These are phyloP conservation scores for Cabera pusaria DNA, from an alignment of 2,888 invertebrate species.

Conservation along the genomic window DNA sequence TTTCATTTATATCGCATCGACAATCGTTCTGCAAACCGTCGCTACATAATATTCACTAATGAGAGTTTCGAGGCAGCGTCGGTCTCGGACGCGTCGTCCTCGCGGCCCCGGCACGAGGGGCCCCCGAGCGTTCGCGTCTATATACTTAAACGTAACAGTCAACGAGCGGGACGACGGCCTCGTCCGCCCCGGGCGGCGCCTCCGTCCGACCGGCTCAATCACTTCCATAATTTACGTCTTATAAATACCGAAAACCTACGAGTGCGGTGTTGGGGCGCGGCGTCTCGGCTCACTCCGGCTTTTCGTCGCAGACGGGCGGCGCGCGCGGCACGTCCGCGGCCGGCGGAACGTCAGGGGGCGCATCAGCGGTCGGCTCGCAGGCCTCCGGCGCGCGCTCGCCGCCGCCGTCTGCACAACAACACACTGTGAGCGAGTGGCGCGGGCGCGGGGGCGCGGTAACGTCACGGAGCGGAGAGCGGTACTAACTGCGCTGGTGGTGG, in stretches of 20 bases:
- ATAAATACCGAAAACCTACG: conserved; percentile 73
- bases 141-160: conserved; percentile 80
- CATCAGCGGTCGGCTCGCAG: conserved; percentile 43
- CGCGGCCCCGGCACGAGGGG: conserved; percentile 50
- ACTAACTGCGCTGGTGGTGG: conserved; percentile 77
- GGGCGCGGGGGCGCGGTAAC: too few relatives aligned
- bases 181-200: conserved; percentile 69
- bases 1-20: conserved; percentile 75
- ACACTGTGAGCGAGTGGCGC: conserved; percentile 36
- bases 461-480: conserved; percentile 26
- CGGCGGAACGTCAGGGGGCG: conserved; percentile 44
- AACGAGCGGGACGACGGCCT: conserved; percentile 60
- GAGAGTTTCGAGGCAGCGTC: conserved; percentile 77
- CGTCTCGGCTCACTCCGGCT: conserved; percentile 54
- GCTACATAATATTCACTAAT: conserved; percentile 78
- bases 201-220: conserved; percentile 56
- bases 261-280: conserved; percentile 39
- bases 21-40: conserved; percentile 69
- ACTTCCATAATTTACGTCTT: conserved; percentile 80
- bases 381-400: conserved; percentile 56
- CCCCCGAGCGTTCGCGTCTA: conserved; percentile 68
- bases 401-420: conserved; percentile 45
- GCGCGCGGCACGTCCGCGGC: conserved; percentile 49
- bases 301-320: conserved; percentile 52
- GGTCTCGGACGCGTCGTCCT: conserved; percentile 57